These are phyloP conservation scores for Trachelus stipa DNA, from an alignment of 2,888 invertebrate species.

Conservation along the genomic window DNA sequence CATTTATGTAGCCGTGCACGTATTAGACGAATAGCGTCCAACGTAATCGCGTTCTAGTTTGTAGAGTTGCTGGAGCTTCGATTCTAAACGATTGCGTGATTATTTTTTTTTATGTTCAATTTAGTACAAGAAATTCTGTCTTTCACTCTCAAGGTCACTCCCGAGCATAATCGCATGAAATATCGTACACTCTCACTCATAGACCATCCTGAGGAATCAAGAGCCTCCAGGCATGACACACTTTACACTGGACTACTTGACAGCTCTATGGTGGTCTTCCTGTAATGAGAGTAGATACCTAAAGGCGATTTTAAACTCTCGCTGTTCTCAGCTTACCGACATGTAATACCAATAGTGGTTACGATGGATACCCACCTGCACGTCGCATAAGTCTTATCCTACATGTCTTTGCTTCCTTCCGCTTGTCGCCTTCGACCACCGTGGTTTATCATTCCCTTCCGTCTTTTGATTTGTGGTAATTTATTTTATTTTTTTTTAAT, in stretches of 20 bases:
- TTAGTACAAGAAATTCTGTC: background rate
- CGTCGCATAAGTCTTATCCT: background rate
- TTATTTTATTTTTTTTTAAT: background rate
- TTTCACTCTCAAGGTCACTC: background rate
- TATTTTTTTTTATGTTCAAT: background rate
- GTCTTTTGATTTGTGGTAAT: background rate
- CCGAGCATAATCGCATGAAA: background rate
- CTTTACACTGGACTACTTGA: background rate
- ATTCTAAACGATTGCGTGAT: background rate
- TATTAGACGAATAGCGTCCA: background rate
- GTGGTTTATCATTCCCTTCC: background rate
- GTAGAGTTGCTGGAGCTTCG: background rate
- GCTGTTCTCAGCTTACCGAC: background rate
- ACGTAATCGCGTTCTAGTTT: background rate
- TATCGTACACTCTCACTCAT: background rate
- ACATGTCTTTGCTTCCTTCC: background rate
- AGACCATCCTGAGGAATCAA: background rate
- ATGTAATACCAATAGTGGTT: background rate
- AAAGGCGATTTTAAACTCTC: background rate
- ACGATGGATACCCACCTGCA: background rate
- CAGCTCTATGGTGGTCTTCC: background rate
- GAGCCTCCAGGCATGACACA: background rate
- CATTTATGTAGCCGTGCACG: background rate
- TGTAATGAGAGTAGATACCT: background rate
- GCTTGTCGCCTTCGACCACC: background rate